Conservation (phyloP, 2,113 vertebrate species). For the Numida meleagris region DNA sequence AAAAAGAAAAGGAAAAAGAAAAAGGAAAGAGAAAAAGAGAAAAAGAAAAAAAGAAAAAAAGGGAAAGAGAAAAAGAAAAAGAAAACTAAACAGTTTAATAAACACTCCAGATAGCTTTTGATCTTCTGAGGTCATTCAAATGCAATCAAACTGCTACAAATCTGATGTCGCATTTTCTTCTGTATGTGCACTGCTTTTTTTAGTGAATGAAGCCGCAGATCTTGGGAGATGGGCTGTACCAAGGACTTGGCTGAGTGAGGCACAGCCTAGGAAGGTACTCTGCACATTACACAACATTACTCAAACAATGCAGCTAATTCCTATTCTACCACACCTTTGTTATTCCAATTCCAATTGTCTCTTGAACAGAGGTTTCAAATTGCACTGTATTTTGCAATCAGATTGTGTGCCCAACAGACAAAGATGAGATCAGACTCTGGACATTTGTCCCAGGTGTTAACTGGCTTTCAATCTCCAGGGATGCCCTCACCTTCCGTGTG, state of each 20-base stretch:
- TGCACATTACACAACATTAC: conserved; percentile 32
- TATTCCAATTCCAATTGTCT: conserved; percentile 4
- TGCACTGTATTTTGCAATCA: conserved; percentile 11
- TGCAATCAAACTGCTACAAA: background rate
- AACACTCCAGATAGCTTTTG: background rate
- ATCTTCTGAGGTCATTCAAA: background rate
- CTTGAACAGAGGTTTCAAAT: conserved; percentile 27
- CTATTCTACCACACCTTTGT: conserved; percentile 48
- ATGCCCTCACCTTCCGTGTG: background rate
- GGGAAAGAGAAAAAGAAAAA: too few relatives aligned
- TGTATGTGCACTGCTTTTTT: background rate
- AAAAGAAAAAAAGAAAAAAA: background rate
- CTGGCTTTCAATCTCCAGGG: background rate
- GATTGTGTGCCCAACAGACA: background rate
- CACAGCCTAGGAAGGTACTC: background rate
- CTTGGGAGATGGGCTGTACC: background rate
- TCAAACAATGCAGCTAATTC: conserved; percentile 39
- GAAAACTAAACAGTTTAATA: conserved; percentile 18
- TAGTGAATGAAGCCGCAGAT: background rate
- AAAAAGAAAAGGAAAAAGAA: background rate
- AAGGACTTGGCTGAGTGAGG: background rate
- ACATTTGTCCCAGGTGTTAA: background rate
- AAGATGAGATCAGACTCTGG: conserved; percentile 12
- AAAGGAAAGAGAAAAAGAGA: background rate
- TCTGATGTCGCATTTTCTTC: background rate